Percentiles rank a stretch among this genome's conserved stretches.
Conservation (phyloP, 2,113 vertebrate genomes). For the Eolophus roseicapilla region DNA sequence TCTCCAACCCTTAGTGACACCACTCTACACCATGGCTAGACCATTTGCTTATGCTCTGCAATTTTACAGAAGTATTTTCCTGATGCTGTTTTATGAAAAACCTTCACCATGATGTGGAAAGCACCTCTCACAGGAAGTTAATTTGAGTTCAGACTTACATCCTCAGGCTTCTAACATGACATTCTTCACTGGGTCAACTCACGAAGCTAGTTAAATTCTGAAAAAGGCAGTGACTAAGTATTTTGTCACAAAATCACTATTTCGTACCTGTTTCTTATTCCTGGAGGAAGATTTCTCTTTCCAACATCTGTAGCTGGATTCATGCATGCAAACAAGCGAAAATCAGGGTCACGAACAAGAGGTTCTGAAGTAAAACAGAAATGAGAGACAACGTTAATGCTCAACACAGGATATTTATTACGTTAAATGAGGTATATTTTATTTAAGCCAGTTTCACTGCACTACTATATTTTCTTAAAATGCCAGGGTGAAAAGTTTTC, state of each 20-base stretch:
- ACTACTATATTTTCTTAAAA: not conserved
- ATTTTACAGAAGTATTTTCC: not conserved
- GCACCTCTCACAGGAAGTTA: not conserved
- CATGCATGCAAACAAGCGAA: slow-evolving; percentile 97
- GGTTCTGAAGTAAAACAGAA: slow-evolving; percentile 78
- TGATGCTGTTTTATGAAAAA: not conserved
- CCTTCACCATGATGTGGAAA: not conserved
- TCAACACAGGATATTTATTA: not conserved
- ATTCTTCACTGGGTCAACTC: not conserved
- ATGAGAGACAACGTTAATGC: not conserved
- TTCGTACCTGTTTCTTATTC: slow-evolving; percentile 92
- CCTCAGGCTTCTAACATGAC: not conserved
- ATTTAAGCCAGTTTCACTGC: not conserved
- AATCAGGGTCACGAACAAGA: slow-evolving; percentile 89
- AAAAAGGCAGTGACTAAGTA: not conserved
- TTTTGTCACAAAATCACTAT: not conserved
- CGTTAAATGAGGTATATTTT: not conserved
- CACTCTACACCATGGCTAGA: not conserved
- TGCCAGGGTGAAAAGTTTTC: not conserved
- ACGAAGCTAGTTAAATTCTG: not conserved
- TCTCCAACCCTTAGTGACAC: not conserved
- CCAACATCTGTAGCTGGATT: slow-evolving; percentile 98
- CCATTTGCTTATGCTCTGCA: not conserved
- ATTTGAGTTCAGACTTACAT: not conserved
- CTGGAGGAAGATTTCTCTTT: slow-evolving; percentile 94